Evolutionary conservation across 2,888 invertebrate species (phyloP), one percentile per base, ranked within the genome.

Genomic region (Stegana nigrithorax): DNA sequence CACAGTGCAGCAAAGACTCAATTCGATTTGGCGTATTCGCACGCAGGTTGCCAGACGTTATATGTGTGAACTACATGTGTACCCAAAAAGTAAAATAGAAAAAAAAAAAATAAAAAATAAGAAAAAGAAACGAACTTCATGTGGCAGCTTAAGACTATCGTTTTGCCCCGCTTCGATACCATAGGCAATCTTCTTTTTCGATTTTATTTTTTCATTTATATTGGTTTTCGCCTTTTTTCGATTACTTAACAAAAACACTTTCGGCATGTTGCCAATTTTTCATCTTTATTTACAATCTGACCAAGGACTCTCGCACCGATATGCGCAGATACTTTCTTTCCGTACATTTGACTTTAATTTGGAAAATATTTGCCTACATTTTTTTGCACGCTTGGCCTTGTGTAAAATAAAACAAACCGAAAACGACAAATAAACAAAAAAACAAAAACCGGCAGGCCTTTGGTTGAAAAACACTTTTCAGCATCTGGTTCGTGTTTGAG

Each of bases 391-490:
- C 39, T 39, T 39, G 39, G 39, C 39, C 39, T 39, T 39, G 39
- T 3, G 14, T 39, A 14, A n/a, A n/a, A 67, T 63, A 68, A 67
- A 65, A 70, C 65, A 78, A 65, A 72, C 64, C 66, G n/a, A n/a
- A n/a, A n/a, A 60, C 50, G 4, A 56, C 19, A 44, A 55, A 50
- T 21, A 36, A 19, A 53, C 25, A 25, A 47, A 45, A 8, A 27
- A 42, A 53, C 44, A 47, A 17, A 29, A 50, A 58, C 6, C 19
- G 17, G 47, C 23, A 26, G n/a, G n/a, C n/a, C n/a, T n/a, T n/a
- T n/a, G n/a, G n/a, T n/a, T n/a, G n/a, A n/a, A n/a, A n/a, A n/a
- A n/a, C n/a, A n/a, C n/a, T n/a, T n/a, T n/a, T 39, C 39, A 39
- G 14, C 39, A 4, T 39, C 39, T 39, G n/a, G 39, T 39, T 14